phyloP scores from a whole-genome alignment of 2,888 invertebrate genomes.

The Cecidostiba fungosa region DNA sequence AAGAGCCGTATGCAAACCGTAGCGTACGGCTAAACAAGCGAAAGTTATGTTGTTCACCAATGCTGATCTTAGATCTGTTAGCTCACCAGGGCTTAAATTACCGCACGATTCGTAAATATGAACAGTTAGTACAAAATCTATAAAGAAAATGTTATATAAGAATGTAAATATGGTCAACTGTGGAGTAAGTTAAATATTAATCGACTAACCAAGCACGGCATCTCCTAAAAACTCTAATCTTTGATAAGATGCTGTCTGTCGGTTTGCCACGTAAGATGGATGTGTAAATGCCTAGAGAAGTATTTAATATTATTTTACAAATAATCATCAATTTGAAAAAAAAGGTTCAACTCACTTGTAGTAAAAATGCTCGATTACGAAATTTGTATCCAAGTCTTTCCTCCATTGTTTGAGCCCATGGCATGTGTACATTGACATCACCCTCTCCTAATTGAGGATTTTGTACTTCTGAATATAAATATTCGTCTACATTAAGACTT shows the following conservation, averaged over 20 bases:
- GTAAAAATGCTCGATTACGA: constrained; percentile 88
- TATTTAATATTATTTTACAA: neutral
- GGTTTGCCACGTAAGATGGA: constrained; percentile 91
- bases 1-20: constrained; percentile 90
- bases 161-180: neutral
- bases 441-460: constrained; percentile 62
- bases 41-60: constrained; percentile 98
- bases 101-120: constrained; percentile 91
- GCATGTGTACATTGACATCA: constrained; percentile 77
- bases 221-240: constrained; percentile 96
- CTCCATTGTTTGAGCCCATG: constrained; percentile 82
- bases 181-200: neutral
- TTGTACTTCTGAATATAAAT: constrained; percentile 71
- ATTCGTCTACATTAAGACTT: constrained; percentile 75
- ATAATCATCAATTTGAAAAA: neutral
- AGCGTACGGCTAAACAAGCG: constrained; percentile 92
- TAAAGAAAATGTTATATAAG: constrained; percentile 61
- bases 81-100: constrained; percentile 88
- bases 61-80: constrained; percentile 96
- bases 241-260: constrained; percentile 93
- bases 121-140: constrained; percentile 93
- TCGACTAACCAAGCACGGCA: constrained; percentile 86
- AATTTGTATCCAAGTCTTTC: constrained; percentile 88
- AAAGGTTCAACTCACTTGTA: constrained; percentile 83
- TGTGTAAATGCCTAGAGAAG: constrained; percentile 92